Conservation (phyloP, 2,888 invertebrate species). For the Drosophila infuscata region DNA sequence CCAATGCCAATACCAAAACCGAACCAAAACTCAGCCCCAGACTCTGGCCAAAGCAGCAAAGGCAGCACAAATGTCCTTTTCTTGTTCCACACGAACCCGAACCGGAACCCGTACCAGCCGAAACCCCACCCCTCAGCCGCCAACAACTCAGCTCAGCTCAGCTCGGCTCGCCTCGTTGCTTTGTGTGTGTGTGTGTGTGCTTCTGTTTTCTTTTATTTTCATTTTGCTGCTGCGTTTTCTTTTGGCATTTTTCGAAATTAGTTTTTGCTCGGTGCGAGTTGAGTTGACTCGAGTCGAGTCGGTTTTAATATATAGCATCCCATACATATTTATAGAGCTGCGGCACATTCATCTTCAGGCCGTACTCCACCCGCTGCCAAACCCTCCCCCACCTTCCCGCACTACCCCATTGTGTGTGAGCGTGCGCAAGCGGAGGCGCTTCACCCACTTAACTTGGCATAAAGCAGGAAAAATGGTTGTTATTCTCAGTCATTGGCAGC, state of each 20-base stretch:
- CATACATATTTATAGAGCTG: conserved; percentile 83
- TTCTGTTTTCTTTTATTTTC: conserved; percentile 66
- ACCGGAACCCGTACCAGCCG: conserved; percentile 22
- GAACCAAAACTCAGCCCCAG: conserved; percentile 5
- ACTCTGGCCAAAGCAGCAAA: conserved; percentile 42
- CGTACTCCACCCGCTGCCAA: conserved; percentile 23
- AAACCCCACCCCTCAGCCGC: conserved; percentile 7
- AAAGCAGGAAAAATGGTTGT: conserved; percentile 71
- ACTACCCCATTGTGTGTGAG: conserved; percentile 17
- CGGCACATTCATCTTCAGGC: conserved; percentile 81
- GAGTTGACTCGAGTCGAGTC: conserved; percentile 71
- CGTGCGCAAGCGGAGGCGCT: conserved; percentile 43
- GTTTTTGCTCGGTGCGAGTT: conserved; percentile 78
- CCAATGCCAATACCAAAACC: conserved; percentile 19
- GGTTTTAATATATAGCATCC: conserved; percentile 82
- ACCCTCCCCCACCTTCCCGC: background rate
- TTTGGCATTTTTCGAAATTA: conserved; percentile 83
- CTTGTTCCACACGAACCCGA: conserved; percentile 52
- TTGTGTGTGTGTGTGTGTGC: conserved; percentile 29
- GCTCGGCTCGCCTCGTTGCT: conserved; percentile 29
- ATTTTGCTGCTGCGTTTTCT: conserved; percentile 77
- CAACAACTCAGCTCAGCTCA: conserved; percentile 23
- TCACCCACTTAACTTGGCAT: conserved; percentile 79
- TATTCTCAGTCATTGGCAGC: conserved; percentile 65
- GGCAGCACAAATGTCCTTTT: conserved; percentile 78